Base-by-base conservation (phyloP, 2,797 vertebrate species). In the Huso huso region DNA sequence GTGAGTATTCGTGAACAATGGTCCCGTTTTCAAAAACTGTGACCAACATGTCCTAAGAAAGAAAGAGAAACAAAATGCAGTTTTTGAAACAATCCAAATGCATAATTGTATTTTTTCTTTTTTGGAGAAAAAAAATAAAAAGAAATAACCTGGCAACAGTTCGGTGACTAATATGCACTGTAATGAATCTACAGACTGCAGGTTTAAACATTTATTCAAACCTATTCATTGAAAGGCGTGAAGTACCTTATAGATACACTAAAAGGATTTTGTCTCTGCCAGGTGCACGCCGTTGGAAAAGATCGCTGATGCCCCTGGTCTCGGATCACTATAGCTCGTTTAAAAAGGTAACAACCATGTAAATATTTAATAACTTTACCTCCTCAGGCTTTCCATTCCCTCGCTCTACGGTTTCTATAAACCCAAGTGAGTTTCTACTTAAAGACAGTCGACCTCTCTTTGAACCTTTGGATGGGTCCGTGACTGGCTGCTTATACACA, bases 401-500 rank as follows among this genome's bases (percentile, higher is more conserved):
- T 61, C 68, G 74, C 72, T 91, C 86, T 53, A 90, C 66, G 0
- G 89, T 91, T 77, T 91, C 86, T 2, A 90, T 73, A 18, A 76
- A 79, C 10, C 87, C 87, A 6, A 84, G 78, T 0, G 87, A 86
- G 78, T 86, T 89, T 64, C 84, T 88, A 70, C 88, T 81, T 69
- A 91, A 79, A 10, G 80, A 88, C 13, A 91, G 72, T 10, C 82
- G 85, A 5, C 89, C 88, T 7, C 80, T 82, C 77, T 91, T 90
- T 1, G 89, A 90, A 53, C 73, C 75, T 73, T 90, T 91, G 68
- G 87, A 88, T 0, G 84, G 89, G 74, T 91, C 89, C 0, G 87
- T 90, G 70, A 89, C 87, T 0, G 89, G 89, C 75, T 87, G 87
- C 73, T 91, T 91, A 73, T 78, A 90, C 52, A 91, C 89, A 1